These are phyloP conservation scores for Pomatostomus ruficeps DNA, from an alignment of 2,113 vertebrate genomes.

Conservation along the genomic window DNA sequence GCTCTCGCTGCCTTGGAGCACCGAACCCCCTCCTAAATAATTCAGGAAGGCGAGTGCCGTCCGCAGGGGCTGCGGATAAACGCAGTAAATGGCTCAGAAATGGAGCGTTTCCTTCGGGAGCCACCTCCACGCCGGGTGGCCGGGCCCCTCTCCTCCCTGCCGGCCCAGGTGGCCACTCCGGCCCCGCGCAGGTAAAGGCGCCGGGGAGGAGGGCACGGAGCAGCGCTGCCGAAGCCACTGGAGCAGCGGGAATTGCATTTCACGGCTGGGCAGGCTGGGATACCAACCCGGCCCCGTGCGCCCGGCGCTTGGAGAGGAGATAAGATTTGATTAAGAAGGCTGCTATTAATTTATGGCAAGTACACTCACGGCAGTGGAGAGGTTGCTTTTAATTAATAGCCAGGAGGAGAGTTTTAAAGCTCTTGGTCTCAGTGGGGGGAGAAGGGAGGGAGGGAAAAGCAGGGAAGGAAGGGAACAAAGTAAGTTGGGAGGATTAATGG, in stretches of 20 bases:
- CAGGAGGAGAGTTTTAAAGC: slow-evolving; percentile 72
- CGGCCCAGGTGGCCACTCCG: rapidly evolving
- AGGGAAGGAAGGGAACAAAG: background rate
- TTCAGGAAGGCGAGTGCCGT: background rate
- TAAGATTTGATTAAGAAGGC: slow-evolving; percentile 80
- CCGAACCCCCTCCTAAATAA: slow-evolving; percentile 20
- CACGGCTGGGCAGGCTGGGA: slow-evolving; percentile 59
- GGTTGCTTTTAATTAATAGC: slow-evolving; percentile 81
- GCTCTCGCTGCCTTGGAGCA: background rate
- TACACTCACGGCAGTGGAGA: slow-evolving; percentile 60
- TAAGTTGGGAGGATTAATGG: slow-evolving; percentile 49
- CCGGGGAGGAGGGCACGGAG: background rate
- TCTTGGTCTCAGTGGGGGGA: slow-evolving; percentile 48
- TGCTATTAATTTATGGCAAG: slow-evolving; percentile 80
- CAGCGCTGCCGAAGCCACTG: background rate
- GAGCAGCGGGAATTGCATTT: slow-evolving; percentile 76
- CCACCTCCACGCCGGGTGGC: background rate
- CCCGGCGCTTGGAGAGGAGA: slow-evolving; percentile 63
- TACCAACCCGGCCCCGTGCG: slow-evolving; percentile 28
- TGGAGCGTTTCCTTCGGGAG: slow-evolving; percentile 7
- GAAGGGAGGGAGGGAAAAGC: background rate
- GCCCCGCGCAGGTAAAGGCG: background rate
- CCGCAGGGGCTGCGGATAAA: background rate
- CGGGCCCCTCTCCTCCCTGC: background rate
- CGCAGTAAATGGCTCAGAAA: slow-evolving; percentile 31